Base-by-base conservation (phyloP, 2,888 invertebrate species). In the Yponomeuta evonymella region DNA sequence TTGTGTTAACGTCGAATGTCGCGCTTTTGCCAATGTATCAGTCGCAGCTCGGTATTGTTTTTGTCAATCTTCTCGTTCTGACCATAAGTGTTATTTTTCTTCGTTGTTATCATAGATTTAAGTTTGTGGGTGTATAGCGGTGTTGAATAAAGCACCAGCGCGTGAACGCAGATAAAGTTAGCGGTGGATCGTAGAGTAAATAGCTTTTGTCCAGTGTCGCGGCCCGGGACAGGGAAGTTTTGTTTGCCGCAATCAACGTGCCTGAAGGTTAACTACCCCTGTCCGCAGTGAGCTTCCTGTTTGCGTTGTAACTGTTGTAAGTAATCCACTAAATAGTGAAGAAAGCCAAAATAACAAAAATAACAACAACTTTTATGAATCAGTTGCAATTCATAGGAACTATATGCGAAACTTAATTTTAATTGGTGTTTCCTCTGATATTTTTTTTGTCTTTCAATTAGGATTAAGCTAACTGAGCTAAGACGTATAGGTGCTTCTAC, bases 111-210 rank as follows among this genome's bases (percentile, higher is more conserved):
- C 62, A 62, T 1, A n/a, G 23, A 29, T n/a, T n/a, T 30, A 64
- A 30, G 64, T 30, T 64, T 10, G 64, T 8, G 64, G 8, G 8
- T 29, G 43, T 63, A 15, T 63, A 58, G 30, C 63, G 11, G 64
- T 65, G 65, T 48, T 65, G 75, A 73, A 74, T 66, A 63, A 72
- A 68, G 74, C 74, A 78, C 78, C 76, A 75, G 75, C 72, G 76
- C 77, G 76, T 80, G 73, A 78, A 79, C 73, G 72, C 75, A 75
- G 74, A 79, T 63, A 63, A 70, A 69, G 67, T 67, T 9, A 43
- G 48, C 48, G 43, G 48, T 74, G 74, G 75, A 72, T 72, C 75
- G 74, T 79, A 78, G 75, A 75, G 72, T 75, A 78, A 80, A 80
- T 78, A 79, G 75, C 74, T 71, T 74, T 75, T 72, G 72, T 33